phyloP scores from a whole-genome alignment of 1,140 invertebrate genomes.

The Drosophila equinoxialis region DNA sequence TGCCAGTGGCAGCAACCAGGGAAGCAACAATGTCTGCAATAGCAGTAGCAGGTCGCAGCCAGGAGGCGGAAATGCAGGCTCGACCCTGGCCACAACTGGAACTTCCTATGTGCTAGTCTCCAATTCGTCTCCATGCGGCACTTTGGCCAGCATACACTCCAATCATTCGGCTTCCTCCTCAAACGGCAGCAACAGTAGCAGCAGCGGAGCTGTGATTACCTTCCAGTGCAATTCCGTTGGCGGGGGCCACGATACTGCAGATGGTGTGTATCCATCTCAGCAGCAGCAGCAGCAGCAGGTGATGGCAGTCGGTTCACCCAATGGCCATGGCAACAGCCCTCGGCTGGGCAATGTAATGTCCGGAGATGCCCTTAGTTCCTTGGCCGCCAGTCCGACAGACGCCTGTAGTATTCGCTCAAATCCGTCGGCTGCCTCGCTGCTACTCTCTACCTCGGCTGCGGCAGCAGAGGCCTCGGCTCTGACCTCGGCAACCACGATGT shows the following conservation, averaged over 20 bases:
- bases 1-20: slow-evolving; percentile 50
- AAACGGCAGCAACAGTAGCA: slow-evolving; percentile 74
- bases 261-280: slow-evolving; percentile 25
- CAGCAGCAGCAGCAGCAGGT: slow-evolving; percentile 37
- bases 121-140: slow-evolving; percentile 68
- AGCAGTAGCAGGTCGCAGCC: slow-evolving; percentile 10
- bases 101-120: slow-evolving; percentile 33
- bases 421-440: slow-evolving; percentile 79
- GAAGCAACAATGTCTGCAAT: slow-evolving; percentile 25
- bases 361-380: slow-evolving; percentile 67
- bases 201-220: slow-evolving; percentile 71
- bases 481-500: slow-evolving; percentile 56
- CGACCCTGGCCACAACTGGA: slow-evolving; percentile 25
- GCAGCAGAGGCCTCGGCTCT: slow-evolving; percentile 69
- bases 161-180: slow-evolving; percentile 77
- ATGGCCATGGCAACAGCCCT: slow-evolving; percentile 61
- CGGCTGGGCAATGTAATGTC: slow-evolving; percentile 63
- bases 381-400: slow-evolving; percentile 81
- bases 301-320: slow-evolving; percentile 65
- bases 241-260: slow-evolving; percentile 47
- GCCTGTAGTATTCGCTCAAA: slow-evolving; percentile 82
- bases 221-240: slow-evolving; percentile 62
- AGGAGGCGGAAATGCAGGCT: slow-evolving; percentile 10
- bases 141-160: slow-evolving; percentile 74
- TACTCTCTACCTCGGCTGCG: slow-evolving; percentile 71